Evolutionary conservation across 1,140 invertebrate species (phyloP), one percentile per base, ranked within the genome.

Genomic region (Lucilia sericata): DNA sequence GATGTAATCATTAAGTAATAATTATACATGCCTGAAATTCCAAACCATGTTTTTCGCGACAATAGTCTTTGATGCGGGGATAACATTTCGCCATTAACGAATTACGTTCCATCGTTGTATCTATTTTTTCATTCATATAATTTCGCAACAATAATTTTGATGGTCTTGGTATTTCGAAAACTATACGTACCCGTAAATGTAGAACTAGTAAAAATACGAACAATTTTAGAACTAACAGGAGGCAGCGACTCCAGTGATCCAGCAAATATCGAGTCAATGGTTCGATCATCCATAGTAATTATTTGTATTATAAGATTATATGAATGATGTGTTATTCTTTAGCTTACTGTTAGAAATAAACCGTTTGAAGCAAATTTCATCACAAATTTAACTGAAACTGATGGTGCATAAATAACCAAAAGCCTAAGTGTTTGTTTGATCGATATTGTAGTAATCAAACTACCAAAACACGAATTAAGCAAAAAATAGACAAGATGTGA

Each of bases 11-110:
- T 21, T 12, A 42, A 2, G 42, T 42, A 42, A 42, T 10, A 42
- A 42, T 42, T 34, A 55, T 47, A 51, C 87, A 91, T 91, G 98
- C 98, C 94, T 99, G 98, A 94, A 99, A 99, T 91, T 99, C 98
- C n/a, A 99, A 92, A 0, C 98, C 98, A 87, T 99, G 98, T 89
- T 98, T 98, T 91, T 99, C 98, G 85, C 98, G 92, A 88, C 98
- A 99, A 91, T 98, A 99, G 88, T 99, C 98, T 90, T 99, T 99
- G 74, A 99, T 94, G 90, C 96, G 96, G 0, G 98, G 98, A 91
- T 99, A 99, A 84, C 98, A 98, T 91, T 99, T 97, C 51, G 98
- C 98, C 98, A 99, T 99, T 17, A 99, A 88, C 0, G 98, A 98
- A 92, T 99, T 99, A 87, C 98, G 93, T 91, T 99, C 98, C 94